These are phyloP conservation scores for Protophormia terraenovae DNA, from an alignment of 2,888 invertebrate genomes.

Conservation along the genomic window DNA sequence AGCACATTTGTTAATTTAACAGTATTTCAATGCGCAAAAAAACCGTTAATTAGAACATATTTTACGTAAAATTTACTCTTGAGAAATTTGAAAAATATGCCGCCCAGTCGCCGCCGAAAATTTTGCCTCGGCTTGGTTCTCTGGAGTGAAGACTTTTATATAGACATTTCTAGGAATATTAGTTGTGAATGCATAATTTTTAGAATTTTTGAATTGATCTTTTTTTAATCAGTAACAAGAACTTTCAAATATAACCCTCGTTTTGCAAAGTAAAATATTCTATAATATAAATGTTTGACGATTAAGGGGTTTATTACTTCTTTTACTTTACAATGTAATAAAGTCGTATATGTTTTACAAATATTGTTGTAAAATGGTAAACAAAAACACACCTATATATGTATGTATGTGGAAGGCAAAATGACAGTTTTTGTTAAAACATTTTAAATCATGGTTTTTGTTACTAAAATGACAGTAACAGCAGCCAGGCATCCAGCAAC, in stretches of 20 bases:
- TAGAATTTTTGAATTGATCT: no score
- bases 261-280: not conserved
- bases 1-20: no score
- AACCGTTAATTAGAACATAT: no score
- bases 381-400: not conserved
- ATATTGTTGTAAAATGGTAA: not conserved
- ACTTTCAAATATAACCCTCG: not conserved
- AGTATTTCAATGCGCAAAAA: no score
- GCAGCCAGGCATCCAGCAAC: no score
- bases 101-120: no score
- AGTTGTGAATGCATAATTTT: no score
- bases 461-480: constrained; percentile 27
- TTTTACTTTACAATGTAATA: not conserved
- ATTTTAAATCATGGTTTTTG: constrained; percentile 21
- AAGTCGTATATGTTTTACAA: not conserved
- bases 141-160: no score
- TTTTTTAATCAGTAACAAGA: not conserved
- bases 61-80: no score
- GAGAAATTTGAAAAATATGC: no score
- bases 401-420: not conserved
- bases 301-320: not conserved
- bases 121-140: no score
- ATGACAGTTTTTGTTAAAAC: constrained; percentile 30
- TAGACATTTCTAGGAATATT: no score
- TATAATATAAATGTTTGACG: not conserved